Base-by-base conservation (phyloP, 2,797 vertebrate species). In the Rachycentron canadum region DNA sequence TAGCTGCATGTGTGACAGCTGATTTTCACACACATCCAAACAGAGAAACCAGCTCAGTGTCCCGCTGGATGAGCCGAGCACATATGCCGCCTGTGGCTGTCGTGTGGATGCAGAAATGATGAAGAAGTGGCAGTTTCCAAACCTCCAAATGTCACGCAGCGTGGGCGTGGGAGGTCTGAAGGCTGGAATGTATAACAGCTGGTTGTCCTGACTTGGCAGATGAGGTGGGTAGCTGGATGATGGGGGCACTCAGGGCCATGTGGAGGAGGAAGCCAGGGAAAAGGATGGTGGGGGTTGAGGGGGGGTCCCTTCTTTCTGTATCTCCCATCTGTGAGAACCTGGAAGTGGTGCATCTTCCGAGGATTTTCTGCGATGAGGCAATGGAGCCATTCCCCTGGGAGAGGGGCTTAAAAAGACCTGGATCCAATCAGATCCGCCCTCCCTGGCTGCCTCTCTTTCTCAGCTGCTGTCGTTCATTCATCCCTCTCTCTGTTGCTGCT, bases 171-270 rank as follows among this genome's bases (percentile, higher is more conserved):
- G 91, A 89, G 90, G 91, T 89, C 88, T 3, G 70, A 59, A 59
- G 60, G 63, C 84, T 88, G 93, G 91, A 94, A 93, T 92, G 87
- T 83, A 79, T 1, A 90, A 88, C 91, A 93, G 92, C 92, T 93
- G 91, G 91, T 87, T 34, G 79, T 84, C 53, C 25, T 16, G 21
- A 83, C 81, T 85, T 81, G 82, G 85, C 86, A 87, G 78, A 90
- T 70, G 83, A 80, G 71, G 70, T 14, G 80, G 73, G 78, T 70
- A 53, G 69, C 66, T 52, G 76, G 52, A 61, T 17, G 76, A 87
- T 75, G 77, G 77, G 83, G 89, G 85, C 71, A 88, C 73, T 45
- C 80, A 14, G 84, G 88, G 82, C 84, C 25, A 3, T 55, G 76
- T 25, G 55, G 79, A 86, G 81, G 68, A n/a, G 47, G 59, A 2